Conservation (phyloP, 2,113 vertebrate genomes). For the Semnornis frantzii region DNA sequence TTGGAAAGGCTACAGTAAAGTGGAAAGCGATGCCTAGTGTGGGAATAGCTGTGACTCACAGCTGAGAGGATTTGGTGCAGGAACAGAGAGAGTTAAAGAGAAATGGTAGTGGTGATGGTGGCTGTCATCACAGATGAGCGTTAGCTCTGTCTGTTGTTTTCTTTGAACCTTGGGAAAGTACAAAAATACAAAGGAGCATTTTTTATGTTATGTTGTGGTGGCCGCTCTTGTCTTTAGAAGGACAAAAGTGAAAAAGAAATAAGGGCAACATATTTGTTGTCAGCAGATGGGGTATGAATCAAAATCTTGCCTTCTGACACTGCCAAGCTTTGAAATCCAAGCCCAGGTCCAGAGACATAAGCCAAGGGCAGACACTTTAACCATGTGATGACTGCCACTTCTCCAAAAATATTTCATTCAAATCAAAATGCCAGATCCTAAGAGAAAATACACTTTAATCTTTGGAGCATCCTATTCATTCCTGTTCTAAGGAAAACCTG, state of each 20-base stretch:
- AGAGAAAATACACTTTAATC: background rate
- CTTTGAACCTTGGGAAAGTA: background rate
- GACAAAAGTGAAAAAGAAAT: background rate
- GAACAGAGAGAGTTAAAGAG: background rate
- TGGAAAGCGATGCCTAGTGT: background rate
- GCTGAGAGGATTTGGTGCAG: background rate
- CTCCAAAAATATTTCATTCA: background rate
- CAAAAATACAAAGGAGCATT: background rate
- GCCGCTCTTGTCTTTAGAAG: background rate
- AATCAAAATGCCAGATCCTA: background rate
- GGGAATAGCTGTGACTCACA: fast-evolving
- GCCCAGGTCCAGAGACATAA: background rate
- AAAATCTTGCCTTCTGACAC: background rate
- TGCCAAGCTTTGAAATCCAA: conserved; percentile 12
- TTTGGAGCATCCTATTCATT: background rate
- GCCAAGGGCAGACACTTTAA: background rate
- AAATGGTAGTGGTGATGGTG: background rate
- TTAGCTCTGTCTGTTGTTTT: background rate
- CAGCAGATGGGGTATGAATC: background rate
- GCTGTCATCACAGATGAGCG: background rate
- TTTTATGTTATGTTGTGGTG: background rate
- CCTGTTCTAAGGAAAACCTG: background rate
- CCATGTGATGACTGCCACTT: background rate
- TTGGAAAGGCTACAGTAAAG: background rate
- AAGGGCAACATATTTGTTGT: background rate